These are phyloP conservation scores for Craterocephalus amniculus DNA, from an alignment of 2,797 vertebrate genomes.

Conservation along the genomic window DNA sequence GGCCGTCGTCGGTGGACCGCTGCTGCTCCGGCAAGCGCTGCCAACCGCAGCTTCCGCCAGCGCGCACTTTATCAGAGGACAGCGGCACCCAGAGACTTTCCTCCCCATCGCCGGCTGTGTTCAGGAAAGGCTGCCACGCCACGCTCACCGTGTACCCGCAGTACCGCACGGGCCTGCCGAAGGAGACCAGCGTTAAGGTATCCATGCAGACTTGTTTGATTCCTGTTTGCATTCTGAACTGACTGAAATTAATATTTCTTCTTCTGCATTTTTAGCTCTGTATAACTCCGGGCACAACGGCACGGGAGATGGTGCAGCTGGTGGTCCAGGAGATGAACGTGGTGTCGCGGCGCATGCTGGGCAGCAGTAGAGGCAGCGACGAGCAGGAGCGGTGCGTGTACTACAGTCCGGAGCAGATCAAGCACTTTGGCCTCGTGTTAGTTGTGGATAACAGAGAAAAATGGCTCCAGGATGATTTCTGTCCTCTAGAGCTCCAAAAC, in stretches of 20 bases:
- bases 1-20: conserved; percentile 79
- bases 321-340: conserved; percentile 91
- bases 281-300: conserved; percentile 84
- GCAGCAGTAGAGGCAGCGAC: conserved; percentile 54
- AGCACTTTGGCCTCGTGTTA: conserved; percentile 90
- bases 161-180: conserved; percentile 89
- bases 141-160: conserved; percentile 88
- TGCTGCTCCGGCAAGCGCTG: conserved; percentile 69
- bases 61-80: conserved; percentile 84
- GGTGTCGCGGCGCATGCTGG: conserved; percentile 77
- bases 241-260: neutral
- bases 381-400: conserved; percentile 76
- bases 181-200: conserved; percentile 92
- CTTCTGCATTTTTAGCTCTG: conserved; percentile 81
- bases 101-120: conserved; percentile 68
- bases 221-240: neutral
- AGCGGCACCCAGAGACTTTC: conserved; percentile 85
- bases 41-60: conserved; percentile 46
- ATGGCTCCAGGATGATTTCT: conserved; percentile 90
- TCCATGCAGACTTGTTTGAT: neutral
- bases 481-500: conserved; percentile 87
- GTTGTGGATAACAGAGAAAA: conserved; percentile 83
- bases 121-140: conserved; percentile 81
- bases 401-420: conserved; percentile 86
- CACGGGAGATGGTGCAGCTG: conserved; percentile 88